A percentile compares a stretch with the other conserved stretches of the same genome.
Conservation (phyloP, 2,113 vertebrate genomes). For the Nibea coibor region DNA sequence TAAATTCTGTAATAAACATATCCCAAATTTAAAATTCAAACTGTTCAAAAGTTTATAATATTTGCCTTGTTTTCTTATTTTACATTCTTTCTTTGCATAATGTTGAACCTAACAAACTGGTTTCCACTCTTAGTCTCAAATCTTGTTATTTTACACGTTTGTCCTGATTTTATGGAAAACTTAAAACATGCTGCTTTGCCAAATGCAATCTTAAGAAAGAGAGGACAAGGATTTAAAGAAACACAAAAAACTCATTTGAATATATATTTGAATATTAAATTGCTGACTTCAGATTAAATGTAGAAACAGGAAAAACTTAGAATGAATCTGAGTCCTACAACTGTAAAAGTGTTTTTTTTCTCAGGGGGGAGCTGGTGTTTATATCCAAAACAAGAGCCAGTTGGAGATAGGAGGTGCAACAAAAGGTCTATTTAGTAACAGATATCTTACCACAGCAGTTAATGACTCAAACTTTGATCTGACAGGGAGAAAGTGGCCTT, state of each 20-base stretch:
- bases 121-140: background rate
- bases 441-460: slow-evolving; percentile 21
- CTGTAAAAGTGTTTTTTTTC: slow-evolving; percentile 14
- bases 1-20: background rate
- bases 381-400: slow-evolving; percentile 5
- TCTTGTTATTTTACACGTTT: background rate
- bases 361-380: background rate
- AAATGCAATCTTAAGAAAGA: background rate
- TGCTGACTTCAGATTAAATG: background rate
- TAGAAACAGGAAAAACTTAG: background rate
- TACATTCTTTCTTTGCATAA: background rate
- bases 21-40: background rate
- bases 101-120: background rate
- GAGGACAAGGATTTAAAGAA: background rate
- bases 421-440: background rate
- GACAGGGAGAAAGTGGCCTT: background rate
- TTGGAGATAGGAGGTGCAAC: slow-evolving; percentile 8
- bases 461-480: slow-evolving; percentile 28
- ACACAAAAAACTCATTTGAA: background rate
- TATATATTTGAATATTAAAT: background rate
- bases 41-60: background rate
- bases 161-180: background rate
- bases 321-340: slow-evolving; percentile 3
- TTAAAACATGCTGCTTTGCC: background rate
- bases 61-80: background rate